Base-by-base conservation (phyloP, 2,113 vertebrate species). In the Limanda limanda region DNA sequence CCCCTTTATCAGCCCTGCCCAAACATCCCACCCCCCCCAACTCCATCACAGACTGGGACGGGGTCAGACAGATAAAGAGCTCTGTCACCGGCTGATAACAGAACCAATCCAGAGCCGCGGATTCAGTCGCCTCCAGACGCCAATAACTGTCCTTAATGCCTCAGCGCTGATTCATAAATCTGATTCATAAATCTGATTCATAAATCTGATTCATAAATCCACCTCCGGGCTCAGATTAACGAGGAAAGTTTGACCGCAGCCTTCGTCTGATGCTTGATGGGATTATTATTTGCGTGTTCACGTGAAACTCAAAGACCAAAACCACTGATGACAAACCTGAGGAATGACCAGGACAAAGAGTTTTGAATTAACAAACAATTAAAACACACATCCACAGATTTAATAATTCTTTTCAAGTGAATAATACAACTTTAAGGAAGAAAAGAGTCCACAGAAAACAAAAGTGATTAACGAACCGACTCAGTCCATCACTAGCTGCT, bases 1-100 rank as follows among this genome's bases (percentile, higher is more conserved):
- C 88, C 74, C 78, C 72, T 86, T 92, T 91, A 93, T 87, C 86
- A 82, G 52, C 74, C 72, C 65, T 62, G 86, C 93, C 90, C 82
- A 92, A 87, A 85, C 52, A 7, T 58, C 76, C 80, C n/a, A 1
- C 47, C 74, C 51, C 71, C 37, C 25, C 31, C 51, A n/a, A 40
- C 83, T 6, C 64, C 74, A 73, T 80, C 66, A 68, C 60, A 21
- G 81, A 21, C 23, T 55, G 86, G 81, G 86, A 87, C 64, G n/a
- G 66, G 77, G 85, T 83, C 78, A 82, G 92, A 85, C 87, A 85
- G 91, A 92, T 92, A 92, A 92, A 95, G 92, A 94, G 91, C 79
- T 80, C 62, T 62, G 92, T 92, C 91, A 89, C 81, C 82, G 88
- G 74, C 93, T 90, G 91, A 94, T 93, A 94, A 92, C 77, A 23